These are phyloP conservation scores for Poeciliopsis gracilis DNA, from an alignment of 2,797 vertebrate genomes.

Conservation along the genomic window DNA sequence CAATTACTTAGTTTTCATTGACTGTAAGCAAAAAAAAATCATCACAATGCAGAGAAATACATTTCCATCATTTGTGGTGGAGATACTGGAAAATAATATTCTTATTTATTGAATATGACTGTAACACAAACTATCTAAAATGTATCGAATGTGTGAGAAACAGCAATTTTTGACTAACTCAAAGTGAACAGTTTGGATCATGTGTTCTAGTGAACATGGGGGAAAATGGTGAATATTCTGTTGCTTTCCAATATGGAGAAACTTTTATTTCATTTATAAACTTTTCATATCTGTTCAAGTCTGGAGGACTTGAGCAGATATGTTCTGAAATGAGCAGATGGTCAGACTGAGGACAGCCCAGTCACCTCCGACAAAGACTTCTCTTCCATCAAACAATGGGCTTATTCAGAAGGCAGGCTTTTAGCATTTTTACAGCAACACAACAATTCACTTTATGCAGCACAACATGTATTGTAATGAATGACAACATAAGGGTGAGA, in stretches of 20 bases:
- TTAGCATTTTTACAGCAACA: conserved; percentile 71
- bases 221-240: neutral
- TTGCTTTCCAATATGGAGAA: neutral
- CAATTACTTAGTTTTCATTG: neutral
- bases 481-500: conserved; percentile 64
- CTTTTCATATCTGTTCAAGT: neutral
- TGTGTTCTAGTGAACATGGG: neutral
- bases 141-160: neutral
- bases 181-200: neutral
- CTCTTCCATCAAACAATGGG: neutral
- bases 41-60: neutral
- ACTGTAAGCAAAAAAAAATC: neutral
- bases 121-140: neutral
- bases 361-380: neutral
- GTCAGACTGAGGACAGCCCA: neutral
- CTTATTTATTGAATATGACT: neutral
- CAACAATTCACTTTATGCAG: conserved; percentile 56
- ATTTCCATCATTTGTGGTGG: neutral
- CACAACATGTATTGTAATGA: conserved; percentile 62
- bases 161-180: neutral
- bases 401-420: conserved; percentile 69
- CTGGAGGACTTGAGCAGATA: neutral
- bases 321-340: neutral
- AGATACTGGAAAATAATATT: neutral
- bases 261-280: neutral